Base-by-base conservation (phyloP, 1,140 invertebrate genomes). In the Campoletis sonorensis region DNA sequence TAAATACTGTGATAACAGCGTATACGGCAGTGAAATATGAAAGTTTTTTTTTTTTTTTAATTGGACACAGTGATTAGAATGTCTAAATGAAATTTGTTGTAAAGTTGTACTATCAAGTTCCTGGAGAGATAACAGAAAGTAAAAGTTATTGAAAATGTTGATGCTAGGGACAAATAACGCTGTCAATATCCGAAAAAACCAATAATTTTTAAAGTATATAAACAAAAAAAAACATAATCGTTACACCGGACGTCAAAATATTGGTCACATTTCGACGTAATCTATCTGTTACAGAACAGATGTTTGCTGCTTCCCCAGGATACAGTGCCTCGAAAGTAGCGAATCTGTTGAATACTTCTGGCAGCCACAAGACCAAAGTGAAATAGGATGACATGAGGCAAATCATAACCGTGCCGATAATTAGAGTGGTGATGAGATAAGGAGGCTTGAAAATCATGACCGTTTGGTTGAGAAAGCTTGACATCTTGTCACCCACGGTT, bases 321-420 rank as follows among this genome's bases (percentile, higher is more conserved):
- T 86, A 88, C 1, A 75, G 71, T 4, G 84, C 61, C 13, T 91
- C 87, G 58, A 88, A 92, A 10, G 86, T 81, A 8, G 90, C 88
- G 79, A 89, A 92, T 78, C 91, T 85, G 23, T 89, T 84, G 77
- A 92, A 93, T 21, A 93, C 86, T 81, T 93, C 93, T 0, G 93
- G 93, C 40, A 93, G 90, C 93, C 93, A 93, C 23, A 93, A 84
- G 84, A 93, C 91, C 1, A 93, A 83, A 5, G 92, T 91, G 82
- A 93, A 93, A 82, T 93, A 93, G 7, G 88, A 82, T 5, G 86
- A 85, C 26, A 86, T 87, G 49, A 86, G 85, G 45, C 84, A 85
- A 76, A 86, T 89, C 13, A 84, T 82, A 10, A 83, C 81, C n/a
- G 84, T 80, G 10, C 86, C 82, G 10, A 87, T 77, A 7, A 88